phyloP scores from a whole-genome alignment of 2,888 invertebrate species.

The Microchrysa polita region DNA sequence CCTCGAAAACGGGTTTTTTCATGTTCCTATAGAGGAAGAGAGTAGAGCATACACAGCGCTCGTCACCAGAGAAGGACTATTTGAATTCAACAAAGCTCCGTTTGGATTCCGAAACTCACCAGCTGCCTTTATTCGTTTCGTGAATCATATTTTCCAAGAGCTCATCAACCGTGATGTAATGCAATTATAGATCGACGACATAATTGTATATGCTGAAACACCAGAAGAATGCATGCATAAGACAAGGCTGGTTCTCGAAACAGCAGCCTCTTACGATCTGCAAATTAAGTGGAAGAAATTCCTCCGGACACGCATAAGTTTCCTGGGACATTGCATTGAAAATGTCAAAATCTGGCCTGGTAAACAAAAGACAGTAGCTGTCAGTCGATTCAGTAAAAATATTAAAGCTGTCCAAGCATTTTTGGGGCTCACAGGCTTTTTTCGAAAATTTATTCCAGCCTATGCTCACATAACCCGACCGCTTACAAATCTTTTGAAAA shows the following conservation, averaged over 20 bases:
- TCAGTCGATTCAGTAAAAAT: conserved; percentile 54
- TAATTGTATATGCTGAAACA: background rate
- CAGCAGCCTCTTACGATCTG: no score
- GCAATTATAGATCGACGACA: background rate
- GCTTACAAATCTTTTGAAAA: conserved; percentile 53
- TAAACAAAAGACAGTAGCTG: conserved; percentile 47
- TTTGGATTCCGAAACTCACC: background rate
- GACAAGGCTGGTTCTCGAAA: no score
- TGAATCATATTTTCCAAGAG: background rate
- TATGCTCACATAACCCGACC: conserved; percentile 57
- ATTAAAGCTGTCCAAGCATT: conserved; percentile 56
- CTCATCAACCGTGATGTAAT: background rate
- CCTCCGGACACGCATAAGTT: background rate
- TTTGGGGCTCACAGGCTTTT: conserved; percentile 53
- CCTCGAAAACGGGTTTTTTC: background rate
- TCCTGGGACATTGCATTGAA: background rate
- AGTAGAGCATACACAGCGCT: background rate
- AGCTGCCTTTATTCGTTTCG: background rate
- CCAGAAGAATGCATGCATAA: no score
- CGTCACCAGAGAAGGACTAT: background rate
- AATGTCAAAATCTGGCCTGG: background rate
- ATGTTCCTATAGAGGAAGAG: background rate
- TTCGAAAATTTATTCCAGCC: conserved; percentile 55
- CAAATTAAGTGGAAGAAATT: background rate
- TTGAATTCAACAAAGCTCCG: background rate